Evolutionary conservation across 1,140 invertebrate species (phyloP), one percentile per base, ranked within the genome.

Genomic region (Drosophila carrolli): DNA sequence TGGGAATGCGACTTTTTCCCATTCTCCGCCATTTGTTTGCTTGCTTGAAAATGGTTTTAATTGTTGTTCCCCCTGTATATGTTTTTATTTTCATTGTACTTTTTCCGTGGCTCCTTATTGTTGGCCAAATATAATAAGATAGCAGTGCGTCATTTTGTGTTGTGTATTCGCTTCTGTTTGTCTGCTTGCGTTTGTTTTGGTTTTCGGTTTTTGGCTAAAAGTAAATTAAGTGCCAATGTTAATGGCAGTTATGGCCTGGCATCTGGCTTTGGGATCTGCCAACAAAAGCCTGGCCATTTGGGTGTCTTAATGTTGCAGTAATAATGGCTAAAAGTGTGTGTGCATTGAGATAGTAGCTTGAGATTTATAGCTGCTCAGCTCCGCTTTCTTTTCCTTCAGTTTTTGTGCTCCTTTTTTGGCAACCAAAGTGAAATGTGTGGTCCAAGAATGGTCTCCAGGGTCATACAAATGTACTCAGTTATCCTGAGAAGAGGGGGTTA

Each of bases 221-320:
- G 83, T 89, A 86, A 88, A 86, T 86, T 88, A 88, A 86, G 83
- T 86, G 83, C 79, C 83, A 86, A 86, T 88, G 83, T 89, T 86
- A 89, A 89, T 86, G 83, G 83, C 81, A 85, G 81, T 85, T 85
- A 85, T 85, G 82, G 81, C 78, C 73, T 61, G 73, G 59, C 82
- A 88, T 88, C 75, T 88, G 83, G 83, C 81, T 83, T 76, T 77
- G 65, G 84, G 61, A 88, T 86, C 77, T 67, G 60, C 47, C 59
- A 74, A 75, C 66, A 79, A 84, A 79, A 88, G 80, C 67, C 71
- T 67, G 67, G 68, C 84, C 65, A 84, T 84, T 88, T 89, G 77
- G 77, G 76, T 89, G 84, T 80, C 84, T 89, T 88, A 89, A 89
- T 88, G 77, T 80, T 81, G 80, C 84, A 77, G 80, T 88, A 89